Conservation (phyloP, 2,797 vertebrate species). For the Sebastes paucispinis region DNA sequence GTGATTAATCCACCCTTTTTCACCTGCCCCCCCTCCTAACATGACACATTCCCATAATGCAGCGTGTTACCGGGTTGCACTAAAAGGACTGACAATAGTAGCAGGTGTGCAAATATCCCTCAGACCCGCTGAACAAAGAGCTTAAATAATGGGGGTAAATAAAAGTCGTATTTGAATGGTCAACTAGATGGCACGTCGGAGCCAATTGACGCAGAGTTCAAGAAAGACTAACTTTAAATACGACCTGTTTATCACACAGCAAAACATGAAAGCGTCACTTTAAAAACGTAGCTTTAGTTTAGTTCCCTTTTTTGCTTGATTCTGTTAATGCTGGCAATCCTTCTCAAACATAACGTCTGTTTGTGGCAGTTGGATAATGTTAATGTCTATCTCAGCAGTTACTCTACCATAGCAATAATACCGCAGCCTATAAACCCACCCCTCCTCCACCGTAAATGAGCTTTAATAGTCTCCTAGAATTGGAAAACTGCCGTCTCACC, state of each 20-base stretch:
- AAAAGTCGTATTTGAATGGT: slow-evolving; percentile 75
- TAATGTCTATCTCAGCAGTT: slow-evolving; percentile 51
- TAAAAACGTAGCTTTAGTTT: background rate
- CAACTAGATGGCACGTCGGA: slow-evolving; percentile 63
- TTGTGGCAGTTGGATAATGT: slow-evolving; percentile 39
- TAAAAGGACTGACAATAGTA: slow-evolving; percentile 79
- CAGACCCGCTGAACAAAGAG: slow-evolving; percentile 74
- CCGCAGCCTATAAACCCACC: slow-evolving; percentile 48
- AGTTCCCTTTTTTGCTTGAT: background rate
- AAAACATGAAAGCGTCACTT: background rate
- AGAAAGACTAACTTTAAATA: slow-evolving; percentile 12
- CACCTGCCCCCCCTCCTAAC: slow-evolving; percentile 16
- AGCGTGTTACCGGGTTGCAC: slow-evolving; percentile 75
- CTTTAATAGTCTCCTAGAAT: slow-evolving; percentile 59
- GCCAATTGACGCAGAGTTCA: slow-evolving; percentile 26
- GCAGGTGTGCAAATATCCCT: slow-evolving; percentile 86
- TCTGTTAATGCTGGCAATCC: background rate
- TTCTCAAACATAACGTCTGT: slow-evolving; percentile 32
- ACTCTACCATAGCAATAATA: slow-evolving; percentile 49
- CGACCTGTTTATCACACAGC: background rate
- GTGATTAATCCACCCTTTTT: slow-evolving; percentile 67
- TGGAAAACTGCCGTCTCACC: slow-evolving; percentile 60
- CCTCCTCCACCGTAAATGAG: slow-evolving; percentile 50
- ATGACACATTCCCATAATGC: slow-evolving; percentile 80
- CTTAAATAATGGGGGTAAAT: slow-evolving; percentile 79